These are phyloP conservation scores for Cranoglanis bouderius DNA, from an alignment of 2,113 vertebrate genomes.

Conservation along the genomic window DNA sequence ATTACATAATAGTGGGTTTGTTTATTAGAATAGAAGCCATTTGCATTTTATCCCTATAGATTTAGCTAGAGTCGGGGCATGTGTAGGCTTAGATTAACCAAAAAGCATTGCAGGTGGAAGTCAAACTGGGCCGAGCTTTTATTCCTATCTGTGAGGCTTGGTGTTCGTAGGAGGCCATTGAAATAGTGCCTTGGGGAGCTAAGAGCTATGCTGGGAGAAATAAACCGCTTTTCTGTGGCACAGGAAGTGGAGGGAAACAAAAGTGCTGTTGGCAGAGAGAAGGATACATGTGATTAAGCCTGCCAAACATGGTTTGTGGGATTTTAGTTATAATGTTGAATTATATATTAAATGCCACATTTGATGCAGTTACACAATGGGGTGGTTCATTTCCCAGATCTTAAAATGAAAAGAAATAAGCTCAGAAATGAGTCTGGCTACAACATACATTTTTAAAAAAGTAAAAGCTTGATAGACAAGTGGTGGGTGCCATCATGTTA, in stretches of 20 bases:
- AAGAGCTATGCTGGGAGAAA: conserved; percentile 35
- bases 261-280: neutral
- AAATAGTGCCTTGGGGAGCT: conserved; percentile 46
- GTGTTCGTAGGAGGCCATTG: conserved; percentile 37
- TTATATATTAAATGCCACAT: neutral
- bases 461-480: neutral
- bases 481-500: neutral
- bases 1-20: neutral
- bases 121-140: conserved; percentile 31
- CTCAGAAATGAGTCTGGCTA: neutral
- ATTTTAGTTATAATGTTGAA: neutral
- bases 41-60: conserved; percentile 22
- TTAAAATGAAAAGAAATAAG: neutral
- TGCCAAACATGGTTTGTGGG: conserved; percentile 9
- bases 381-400: neutral
- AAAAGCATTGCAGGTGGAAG: conserved; percentile 17
- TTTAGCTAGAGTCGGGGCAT: neutral
- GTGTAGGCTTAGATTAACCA: conserved; percentile 30
- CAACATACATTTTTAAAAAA: neutral
- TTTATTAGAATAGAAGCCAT: conserved; percentile 32
- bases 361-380: neutral
- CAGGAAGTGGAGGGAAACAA: conserved; percentile 24
- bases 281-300: conserved; percentile 26
- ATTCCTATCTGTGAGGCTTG: conserved; percentile 1
- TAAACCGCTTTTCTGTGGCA: conserved; percentile 11